Evolutionary conservation across 2,113 vertebrate genomes (phyloP).

Genomic region (Cinclus mexicanus): DNA sequence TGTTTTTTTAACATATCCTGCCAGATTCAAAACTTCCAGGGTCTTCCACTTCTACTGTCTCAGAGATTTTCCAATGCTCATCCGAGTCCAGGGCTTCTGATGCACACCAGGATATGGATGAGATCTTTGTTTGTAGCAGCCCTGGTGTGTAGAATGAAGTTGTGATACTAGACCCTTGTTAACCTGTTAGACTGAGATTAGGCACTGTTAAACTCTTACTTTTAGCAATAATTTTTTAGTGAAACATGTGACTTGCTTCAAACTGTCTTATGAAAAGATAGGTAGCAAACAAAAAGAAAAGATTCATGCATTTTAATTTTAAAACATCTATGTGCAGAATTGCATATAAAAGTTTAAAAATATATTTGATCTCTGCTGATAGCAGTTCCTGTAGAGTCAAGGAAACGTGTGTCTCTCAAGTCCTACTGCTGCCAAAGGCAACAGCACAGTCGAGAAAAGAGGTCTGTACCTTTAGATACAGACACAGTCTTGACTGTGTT

Average conservation of each 20-base stretch:
- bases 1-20: not conserved
- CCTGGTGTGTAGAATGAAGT: not conserved
- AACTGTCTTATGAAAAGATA: not conserved
- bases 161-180: not conserved
- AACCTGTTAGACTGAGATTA: not conserved
- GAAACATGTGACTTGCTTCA: not conserved
- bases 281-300: not conserved
- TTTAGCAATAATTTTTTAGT: not conserved
- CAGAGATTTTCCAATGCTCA: not conserved
- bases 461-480: not conserved
- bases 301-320: not conserved
- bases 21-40: not conserved
- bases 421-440: not conserved
- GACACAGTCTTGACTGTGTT: not conserved
- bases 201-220: not conserved
- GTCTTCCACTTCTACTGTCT: not conserved
- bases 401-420: accelerated
- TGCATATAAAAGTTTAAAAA: not conserved
- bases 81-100: not conserved
- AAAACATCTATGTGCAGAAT: not conserved
- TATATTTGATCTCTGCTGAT: not conserved
- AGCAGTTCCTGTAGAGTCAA: not conserved
- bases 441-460: not conserved
- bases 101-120: accelerated
- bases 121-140: not conserved